Base-by-base conservation (phyloP, 92 coral and sea anemone species). In the Anthopleura xanthogrammica region DNA sequence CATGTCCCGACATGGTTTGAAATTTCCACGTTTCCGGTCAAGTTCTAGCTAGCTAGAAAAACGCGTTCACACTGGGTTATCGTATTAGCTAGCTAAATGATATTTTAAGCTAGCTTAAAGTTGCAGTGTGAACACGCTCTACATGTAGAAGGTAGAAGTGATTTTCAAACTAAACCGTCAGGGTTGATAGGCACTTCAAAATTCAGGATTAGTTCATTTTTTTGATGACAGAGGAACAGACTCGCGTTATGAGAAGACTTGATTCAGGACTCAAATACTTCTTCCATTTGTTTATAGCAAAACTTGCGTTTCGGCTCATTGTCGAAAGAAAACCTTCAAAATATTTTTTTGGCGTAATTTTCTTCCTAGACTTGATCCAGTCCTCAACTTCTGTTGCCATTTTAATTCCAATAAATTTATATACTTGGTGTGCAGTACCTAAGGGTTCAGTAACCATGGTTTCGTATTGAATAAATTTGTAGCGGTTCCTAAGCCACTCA, bases 401-500 rank as follows among this genome's bases (percentile, higher is more conserved):
- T 2, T 85, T 60, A 40, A 95, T 86, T 1, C 90, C 94, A 42
- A 89, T 85, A 50, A 88, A 90, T 46, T 83, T 65, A 73, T 89
- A 91, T 39, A 95, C 70, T 1, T 87, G 89, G 70, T 75, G 80
- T 10, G 89, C 82, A 9, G 52, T 84, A 5, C 50, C 75, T 50
- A 77, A 55, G 4, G 88, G 86, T 22, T 86, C 78, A n/a, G 52
- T 12, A 0, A 90, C 93, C 24, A 93, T 80, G 54, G 88, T 90
- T 78, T 95, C 98, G 76, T 91, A 95, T 6, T 88, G 83, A n/a
- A 88, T 42, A 16, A 95, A 64, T 72, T 79, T 83, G 75, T 88
- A 93, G 22, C 83, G 87, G 20, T 55, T 86, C 12, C 72, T 76
- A 60, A 88, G 84, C 84, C 77, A 81, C 14, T 62, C 71, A 73